Conservation (phyloP, 2,888 invertebrate genomes). For the Melanophora roralis region DNA sequence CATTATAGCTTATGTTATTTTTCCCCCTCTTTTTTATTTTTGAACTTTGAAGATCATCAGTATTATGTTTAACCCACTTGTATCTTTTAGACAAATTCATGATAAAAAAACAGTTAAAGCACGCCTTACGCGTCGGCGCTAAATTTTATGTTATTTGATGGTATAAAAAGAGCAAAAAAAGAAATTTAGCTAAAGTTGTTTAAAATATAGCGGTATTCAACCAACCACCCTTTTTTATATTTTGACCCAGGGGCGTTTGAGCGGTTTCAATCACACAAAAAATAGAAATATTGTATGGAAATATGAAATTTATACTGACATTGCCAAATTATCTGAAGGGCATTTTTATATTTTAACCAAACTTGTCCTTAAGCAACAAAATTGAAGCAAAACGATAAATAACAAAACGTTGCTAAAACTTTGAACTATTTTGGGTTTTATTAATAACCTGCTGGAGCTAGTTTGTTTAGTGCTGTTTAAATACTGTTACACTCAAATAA, state of each 20-base stretch:
- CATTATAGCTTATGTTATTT: constrained; percentile 14
- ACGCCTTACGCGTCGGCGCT: constrained; percentile 39
- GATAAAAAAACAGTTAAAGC: constrained; percentile 9
- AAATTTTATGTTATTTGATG: neutral
- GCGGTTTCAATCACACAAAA: constrained; percentile 39
- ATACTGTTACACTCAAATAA: too few species aligned
- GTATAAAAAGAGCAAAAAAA: neutral
- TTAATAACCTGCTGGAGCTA: too few species aligned
- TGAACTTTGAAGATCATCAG: constrained; percentile 7
- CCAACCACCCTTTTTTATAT: constrained; percentile 10
- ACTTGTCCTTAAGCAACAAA: neutral
- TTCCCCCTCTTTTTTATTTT: neutral
- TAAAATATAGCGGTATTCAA: constrained; percentile 25
- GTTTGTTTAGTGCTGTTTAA: too few species aligned
- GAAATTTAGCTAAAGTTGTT: neutral
- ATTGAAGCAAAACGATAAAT: too few species aligned
- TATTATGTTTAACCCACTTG: neutral
- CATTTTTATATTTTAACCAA: constrained; percentile 30
- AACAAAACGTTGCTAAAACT: neutral
- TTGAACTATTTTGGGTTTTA: too few species aligned
- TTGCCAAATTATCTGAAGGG: constrained; percentile 47
- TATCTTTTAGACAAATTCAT: constrained; percentile 30
- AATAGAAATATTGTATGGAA: neutral
- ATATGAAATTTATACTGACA: constrained; percentile 18
- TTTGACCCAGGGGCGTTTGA: constrained; percentile 41